Conservation (phyloP, 2,888 invertebrate genomes). For the Ptilodon capucinus region DNA sequence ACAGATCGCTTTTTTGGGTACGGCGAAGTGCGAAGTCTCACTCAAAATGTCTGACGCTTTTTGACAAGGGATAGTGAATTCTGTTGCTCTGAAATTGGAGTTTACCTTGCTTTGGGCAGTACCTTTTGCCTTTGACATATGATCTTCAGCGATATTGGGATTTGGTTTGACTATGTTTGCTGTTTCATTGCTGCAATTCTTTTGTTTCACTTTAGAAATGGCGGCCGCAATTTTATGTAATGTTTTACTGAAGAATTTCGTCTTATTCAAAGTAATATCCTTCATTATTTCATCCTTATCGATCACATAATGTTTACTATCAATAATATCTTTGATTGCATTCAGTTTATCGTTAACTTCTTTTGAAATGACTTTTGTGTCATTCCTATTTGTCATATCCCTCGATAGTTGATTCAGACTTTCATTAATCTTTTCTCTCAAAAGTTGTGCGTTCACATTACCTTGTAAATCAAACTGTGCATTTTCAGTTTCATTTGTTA, state of each 20-base stretch:
- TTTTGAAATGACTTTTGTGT: neutral
- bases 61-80: slow-evolving; percentile 50
- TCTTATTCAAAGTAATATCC: slow-evolving; percentile 15
- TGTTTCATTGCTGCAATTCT: neutral
- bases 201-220: slow-evolving; percentile 22
- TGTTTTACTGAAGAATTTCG: slow-evolving; percentile 14
- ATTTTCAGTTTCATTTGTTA: slow-evolving; percentile 25
- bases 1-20: slow-evolving; percentile 23
- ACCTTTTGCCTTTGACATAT: neutral
- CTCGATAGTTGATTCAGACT: neutral
- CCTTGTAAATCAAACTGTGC: neutral
- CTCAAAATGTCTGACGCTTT: slow-evolving; percentile 47
- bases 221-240: slow-evolving; percentile 20
- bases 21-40: slow-evolving; percentile 25
- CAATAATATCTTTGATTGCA: slow-evolving; percentile 4
- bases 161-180: slow-evolving; percentile 11
- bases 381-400: neutral
- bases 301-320: slow-evolving; percentile 5
- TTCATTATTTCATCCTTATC: slow-evolving; percentile 9
- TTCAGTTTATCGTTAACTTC: neutral
- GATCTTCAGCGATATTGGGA: slow-evolving; percentile 15
- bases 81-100: slow-evolving; percentile 12
- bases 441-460: neutral
- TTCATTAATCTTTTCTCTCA: neutral
- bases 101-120: slow-evolving; percentile 5